Evolutionary conservation across 2,113 vertebrate species (phyloP), one percentile per base, ranked within the genome.

Genomic region (Indicator indicator): DNA sequence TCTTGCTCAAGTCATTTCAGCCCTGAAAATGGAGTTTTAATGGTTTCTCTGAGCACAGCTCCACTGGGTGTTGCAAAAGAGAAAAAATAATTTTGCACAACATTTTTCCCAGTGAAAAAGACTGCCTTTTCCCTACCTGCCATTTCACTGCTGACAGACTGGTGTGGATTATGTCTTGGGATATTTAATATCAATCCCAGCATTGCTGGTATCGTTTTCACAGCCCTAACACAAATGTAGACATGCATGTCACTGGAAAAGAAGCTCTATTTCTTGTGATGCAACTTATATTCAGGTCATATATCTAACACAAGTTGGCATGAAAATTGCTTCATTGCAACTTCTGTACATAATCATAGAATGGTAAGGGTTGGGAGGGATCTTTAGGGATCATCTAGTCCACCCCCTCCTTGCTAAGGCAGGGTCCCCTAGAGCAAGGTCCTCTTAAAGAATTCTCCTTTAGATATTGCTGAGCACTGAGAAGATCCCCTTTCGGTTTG

Each of bases 181-280:
- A 62, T 54, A 16, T 16, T 86, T 33, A 32, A 65, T 58, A 36
- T 65, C 44, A 60, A 7, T 17, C 26, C 20, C 36, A 16, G 50
- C 8, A 5, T 32, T 48, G 9, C 65, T 23, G 40, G 38, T 5
- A 73, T 38, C 46, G 50, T 77, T 92, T 83, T 77, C 24, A 28
- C 30, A 46, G 9, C 27, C 73, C 27, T 44, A 46, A 54, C 11
- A 6, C 42, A 62, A 78, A 62, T 0, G 2, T 2, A 83, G 24
- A 36, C 4, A 3, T 0, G 1, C 4, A 15, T 0, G 0, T 10
- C 55, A 15, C 27, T 59, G n/a, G 36, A 71, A 63, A 24, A 73
- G 28, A 67, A 85, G 15, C 16, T 28, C 28, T 26, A 17, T n/a
- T 67, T 46, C 26, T 56, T 44, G 9, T 14, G 32, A 32, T 27